These are phyloP conservation scores for Flabesymbios commensalis DNA, from an alignment of 2,888 invertebrate species.

Conservation along the genomic window DNA sequence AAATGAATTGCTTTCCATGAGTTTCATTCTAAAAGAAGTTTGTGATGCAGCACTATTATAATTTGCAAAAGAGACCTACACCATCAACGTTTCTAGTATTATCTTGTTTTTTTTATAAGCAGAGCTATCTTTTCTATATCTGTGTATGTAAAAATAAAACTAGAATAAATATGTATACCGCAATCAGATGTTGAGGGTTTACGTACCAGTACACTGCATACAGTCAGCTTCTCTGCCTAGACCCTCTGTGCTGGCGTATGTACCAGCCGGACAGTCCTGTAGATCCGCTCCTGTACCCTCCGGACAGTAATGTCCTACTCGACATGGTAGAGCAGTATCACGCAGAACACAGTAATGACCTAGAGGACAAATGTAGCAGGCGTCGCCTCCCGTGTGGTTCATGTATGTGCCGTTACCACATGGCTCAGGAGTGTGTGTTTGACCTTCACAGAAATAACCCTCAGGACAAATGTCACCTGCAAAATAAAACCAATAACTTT, in stretches of 20 bases:
- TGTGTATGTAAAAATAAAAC: too few species aligned
- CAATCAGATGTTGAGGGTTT: too few species aligned
- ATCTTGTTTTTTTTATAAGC: too few species aligned
- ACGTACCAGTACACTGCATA: slow-evolving; percentile 51
- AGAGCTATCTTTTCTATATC: too few species aligned
- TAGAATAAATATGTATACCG: too few species aligned
- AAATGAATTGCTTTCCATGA: too few species aligned
- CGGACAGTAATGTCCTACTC: slow-evolving; percentile 54
- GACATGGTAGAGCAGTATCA: slow-evolving; percentile 51
- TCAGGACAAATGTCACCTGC: slow-evolving; percentile 52
- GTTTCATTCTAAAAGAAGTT: too few species aligned
- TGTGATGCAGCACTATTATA: too few species aligned
- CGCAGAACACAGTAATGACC: slow-evolving; percentile 54
- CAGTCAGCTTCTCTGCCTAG: slow-evolving; percentile 45
- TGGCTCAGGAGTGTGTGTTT: slow-evolving; percentile 42
- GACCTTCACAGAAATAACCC: slow-evolving; percentile 50
- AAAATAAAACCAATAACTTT: neutral
- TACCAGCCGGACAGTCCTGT: slow-evolving; percentile 50
- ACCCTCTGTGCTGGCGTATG: slow-evolving; percentile 51
- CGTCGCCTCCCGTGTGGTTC: slow-evolving; percentile 52
- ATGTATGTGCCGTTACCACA: slow-evolving; percentile 54
- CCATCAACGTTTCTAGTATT: too few species aligned
- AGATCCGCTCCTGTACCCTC: slow-evolving; percentile 53
- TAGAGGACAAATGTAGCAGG: slow-evolving; percentile 51
- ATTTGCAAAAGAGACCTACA: too few species aligned